These are phyloP conservation scores for Phycodurus eques DNA, from an alignment of 2,113 vertebrate species.

Conservation along the genomic window DNA sequence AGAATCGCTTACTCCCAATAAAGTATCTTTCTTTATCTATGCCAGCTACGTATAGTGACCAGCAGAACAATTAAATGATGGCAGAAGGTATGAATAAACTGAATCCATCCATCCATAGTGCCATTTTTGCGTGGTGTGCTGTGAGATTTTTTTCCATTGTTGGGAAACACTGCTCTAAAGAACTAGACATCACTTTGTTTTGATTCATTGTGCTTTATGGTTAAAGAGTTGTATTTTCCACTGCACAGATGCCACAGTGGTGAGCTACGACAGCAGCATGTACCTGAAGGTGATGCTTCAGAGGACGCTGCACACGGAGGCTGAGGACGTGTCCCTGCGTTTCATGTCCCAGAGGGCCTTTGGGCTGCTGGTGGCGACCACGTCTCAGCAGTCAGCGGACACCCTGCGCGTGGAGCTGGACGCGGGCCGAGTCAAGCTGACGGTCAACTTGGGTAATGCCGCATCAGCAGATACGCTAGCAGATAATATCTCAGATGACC, in stretches of 20 bases:
- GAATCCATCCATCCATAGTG: too few species aligned
- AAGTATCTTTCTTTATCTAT: too few species aligned
- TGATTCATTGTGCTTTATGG: neutral
- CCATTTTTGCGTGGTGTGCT: too few species aligned
- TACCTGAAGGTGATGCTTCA: constrained; percentile 91
- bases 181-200: too few species aligned
- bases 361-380: constrained; percentile 91
- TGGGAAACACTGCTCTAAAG: too few species aligned
- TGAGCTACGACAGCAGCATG: constrained; percentile 94
- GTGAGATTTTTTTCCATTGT: too few species aligned
- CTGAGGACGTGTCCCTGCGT: constrained; percentile 89
- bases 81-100: too few species aligned
- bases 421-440: constrained; percentile 88
- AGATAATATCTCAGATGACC: constrained; percentile 34
- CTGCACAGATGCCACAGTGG: constrained; percentile 82
- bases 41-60: too few species aligned
- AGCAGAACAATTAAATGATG: too few species aligned
- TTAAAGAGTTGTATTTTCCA: constrained; percentile 10
- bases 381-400: constrained; percentile 91
- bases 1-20: too few species aligned
- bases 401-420: constrained; percentile 92
- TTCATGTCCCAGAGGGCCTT: constrained; percentile 95
- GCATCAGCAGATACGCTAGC: constrained; percentile 22
- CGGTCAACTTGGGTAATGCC: constrained; percentile 91
- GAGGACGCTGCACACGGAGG: constrained; percentile 84